Percentiles rank a stretch among this genome's conserved stretches.
Conservation (phyloP, 2,888 invertebrate species). For the Oligia latruncula region DNA sequence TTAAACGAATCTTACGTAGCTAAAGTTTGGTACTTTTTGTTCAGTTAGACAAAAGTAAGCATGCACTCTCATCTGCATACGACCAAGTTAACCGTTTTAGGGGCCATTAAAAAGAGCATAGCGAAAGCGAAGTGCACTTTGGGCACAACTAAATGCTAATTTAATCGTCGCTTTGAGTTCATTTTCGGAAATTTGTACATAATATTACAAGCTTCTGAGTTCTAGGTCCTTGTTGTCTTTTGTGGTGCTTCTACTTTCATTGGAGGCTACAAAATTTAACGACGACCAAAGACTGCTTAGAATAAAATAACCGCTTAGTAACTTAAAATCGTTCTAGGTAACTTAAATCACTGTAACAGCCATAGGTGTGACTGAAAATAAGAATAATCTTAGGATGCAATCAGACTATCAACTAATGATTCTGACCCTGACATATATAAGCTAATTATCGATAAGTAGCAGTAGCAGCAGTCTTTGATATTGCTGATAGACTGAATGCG, state of each 20-base stretch:
- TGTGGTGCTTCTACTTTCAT: conserved; percentile 24
- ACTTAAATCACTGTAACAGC: not conserved
- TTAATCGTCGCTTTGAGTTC: conserved; percentile 49
- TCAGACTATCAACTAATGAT: not conserved
- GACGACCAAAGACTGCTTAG: not conserved
- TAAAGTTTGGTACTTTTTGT: conserved; percentile 28
- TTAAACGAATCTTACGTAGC: conserved; percentile 23
- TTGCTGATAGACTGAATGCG: not conserved
- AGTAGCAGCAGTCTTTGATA: not conserved
- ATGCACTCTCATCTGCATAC: conserved; percentile 52
- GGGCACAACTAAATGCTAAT: conserved; percentile 57
- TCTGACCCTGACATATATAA: not conserved
- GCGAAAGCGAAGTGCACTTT: conserved; percentile 53
- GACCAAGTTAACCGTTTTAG: conserved; percentile 48
- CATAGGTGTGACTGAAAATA: not conserved
- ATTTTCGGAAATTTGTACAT: conserved; percentile 48
- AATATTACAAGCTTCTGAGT: conserved; percentile 36
- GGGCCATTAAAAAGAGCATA: conserved; percentile 53
- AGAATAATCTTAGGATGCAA: not conserved
- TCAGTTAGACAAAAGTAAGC: conserved; percentile 43
- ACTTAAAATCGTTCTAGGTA: not conserved
- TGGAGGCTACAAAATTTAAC: conserved; percentile 25
- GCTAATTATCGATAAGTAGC: too few species aligned
- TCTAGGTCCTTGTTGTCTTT: conserved; percentile 22
- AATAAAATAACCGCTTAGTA: not conserved